Base-by-base conservation (phyloP, 2,113 vertebrate species). In the Pimephales promelas region DNA sequence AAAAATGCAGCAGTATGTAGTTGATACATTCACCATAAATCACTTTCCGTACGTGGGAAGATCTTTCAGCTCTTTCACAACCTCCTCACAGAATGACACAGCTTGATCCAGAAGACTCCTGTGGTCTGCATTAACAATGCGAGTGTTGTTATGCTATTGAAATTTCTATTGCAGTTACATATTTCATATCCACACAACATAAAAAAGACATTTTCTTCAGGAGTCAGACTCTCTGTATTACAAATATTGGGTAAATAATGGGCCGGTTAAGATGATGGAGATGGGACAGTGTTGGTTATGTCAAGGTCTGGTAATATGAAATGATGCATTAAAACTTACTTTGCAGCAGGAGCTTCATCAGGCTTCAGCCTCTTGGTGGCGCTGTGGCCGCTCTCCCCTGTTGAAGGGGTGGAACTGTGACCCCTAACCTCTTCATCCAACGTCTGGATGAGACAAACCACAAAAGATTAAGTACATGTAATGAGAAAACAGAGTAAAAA, bases 331-430 rank as follows among this genome's bases (percentile, higher is more conserved):
- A 20, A 49, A 74, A 26, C 13, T 54, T 74, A 85, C 86, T 76
- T 82, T 56, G 92, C 90, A 83, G 85, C 86, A 45, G 92, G 86
- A 90, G 85, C 88, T 26, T 89, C 91, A 66, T 88, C 90, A 79
- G 86, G 91, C 92, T 93, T 95, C 86, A 92, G 91, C 95, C 92
- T 88, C 90, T 98, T 97, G 94, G 94, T 93, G 92, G 93, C 47
- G 87, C 88, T 92, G 88, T 90, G 88, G 88, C 92, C 87, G 80
- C 89, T 93, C 92, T 94, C 93, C 85, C 56, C 90, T 86, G 90
- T 80, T 49, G 86, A 86, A 90, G 92, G 88, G 83, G 62, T 86
- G 91, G 92, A 91, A 91, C 64, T 78, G 71, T 83, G 90, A 88
- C 85, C 90, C 10, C 11, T 52, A 26, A 22, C 11, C 85, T 94